phyloP scores from a whole-genome alignment of 2,113 vertebrate genomes.

The Oreochromis spilurus region DNA sequence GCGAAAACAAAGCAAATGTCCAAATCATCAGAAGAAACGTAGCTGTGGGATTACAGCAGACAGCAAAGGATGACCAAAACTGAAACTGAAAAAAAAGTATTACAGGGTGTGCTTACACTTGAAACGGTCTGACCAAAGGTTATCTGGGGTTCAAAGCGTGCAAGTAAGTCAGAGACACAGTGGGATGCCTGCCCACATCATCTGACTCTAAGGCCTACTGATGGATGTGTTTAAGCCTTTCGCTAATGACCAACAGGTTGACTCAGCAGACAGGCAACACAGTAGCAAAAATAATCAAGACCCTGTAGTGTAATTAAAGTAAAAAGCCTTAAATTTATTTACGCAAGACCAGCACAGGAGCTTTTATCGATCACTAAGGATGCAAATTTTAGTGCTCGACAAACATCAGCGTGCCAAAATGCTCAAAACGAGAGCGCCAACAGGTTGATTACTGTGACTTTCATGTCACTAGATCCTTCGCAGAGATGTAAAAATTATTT shows the following conservation, averaged over 20 bases:
- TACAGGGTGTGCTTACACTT: not conserved
- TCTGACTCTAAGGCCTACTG: not conserved
- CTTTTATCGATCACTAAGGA: not conserved
- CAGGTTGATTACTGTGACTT: not conserved
- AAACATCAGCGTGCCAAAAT: not conserved
- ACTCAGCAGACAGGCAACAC: not conserved
- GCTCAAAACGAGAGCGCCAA: not conserved
- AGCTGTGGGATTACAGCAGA: not conserved
- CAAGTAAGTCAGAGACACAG: not conserved
- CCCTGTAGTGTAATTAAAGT: not conserved
- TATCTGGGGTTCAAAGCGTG: not conserved
- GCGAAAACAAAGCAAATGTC: constrained; percentile 12
- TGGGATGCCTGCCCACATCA: not conserved
- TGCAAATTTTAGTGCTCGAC: not conserved
- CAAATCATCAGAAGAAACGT: not conserved
- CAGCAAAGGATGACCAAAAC: not conserved
- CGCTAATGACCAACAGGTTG: not conserved
- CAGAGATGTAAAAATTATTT: not conserved
- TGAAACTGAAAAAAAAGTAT: constrained; percentile 6
- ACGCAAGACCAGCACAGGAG: not conserved
- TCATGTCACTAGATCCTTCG: not conserved
- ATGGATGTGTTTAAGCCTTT: not conserved
- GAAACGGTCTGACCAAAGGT: not conserved
- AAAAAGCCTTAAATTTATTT: not conserved
- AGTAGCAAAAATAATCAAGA: not conserved